Evolutionary conservation across 2,797 vertebrate species (phyloP), one percentile per base, ranked within the genome.

Genomic region (Thunnus albacares): DNA sequence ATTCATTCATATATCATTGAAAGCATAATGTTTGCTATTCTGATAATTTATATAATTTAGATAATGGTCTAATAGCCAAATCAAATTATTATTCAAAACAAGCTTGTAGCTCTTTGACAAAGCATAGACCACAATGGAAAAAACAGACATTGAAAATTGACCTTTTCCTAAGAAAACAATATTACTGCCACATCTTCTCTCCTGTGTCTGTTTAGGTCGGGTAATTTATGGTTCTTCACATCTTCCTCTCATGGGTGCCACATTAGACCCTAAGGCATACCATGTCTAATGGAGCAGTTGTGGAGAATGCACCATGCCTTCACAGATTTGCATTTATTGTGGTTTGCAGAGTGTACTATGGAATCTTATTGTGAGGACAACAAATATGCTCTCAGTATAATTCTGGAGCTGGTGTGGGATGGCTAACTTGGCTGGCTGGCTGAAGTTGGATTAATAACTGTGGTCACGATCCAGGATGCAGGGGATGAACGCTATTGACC

Each of bases 311-410:
- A 61, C 28, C 24, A 14, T 60, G 53, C 6, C 8, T 59, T 63
- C 28, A 64, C 49, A 35, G 53, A 60, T 79, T 79, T 73, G 47
- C 17, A 76, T 82, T 60, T 43, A 24, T 17, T 59, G 12, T 26
- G 3, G 6, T 69, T 62, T 53, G n/a, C 38, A 17, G 17, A 26
- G 47, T 35, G 7, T 52, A 55, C 14, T 24, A n/a, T 43, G 59
- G 35, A 55, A 71, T 43, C 30, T 58, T 49, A 53, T 15, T 53
- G 71, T 47, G 22, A 60, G 41, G 51, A 24, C 14, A 60, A 24
- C 2, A 10, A 62, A 52, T 43, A 64, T 35, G 30, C 47, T 58
- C 22, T 56, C 15, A 49, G 41, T 51, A 53, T 26, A 68, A 45
- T 56, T 28, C 55, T 52, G 61, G 18, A 20, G 41, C 78, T 61